Evolutionary conservation across 2,888 invertebrate species (phyloP), one percentile per base, ranked within the genome.

Genomic region (Drosophila dives): DNA sequence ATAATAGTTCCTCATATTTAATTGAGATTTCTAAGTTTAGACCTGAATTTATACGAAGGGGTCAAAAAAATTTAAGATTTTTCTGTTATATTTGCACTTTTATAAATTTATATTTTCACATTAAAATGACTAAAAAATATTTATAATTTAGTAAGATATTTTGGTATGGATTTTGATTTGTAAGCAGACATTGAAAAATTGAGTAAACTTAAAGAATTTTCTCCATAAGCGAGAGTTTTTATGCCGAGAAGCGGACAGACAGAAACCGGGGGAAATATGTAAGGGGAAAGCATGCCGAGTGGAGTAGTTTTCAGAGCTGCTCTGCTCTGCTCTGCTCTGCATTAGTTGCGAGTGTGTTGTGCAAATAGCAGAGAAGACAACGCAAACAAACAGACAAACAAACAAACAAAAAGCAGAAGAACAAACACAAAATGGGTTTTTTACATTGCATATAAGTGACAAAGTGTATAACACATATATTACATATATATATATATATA

Each of bases 351-450:
- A 45, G 36, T 56, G 51, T 40, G 53, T 32, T 53, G 15, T n/a
- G 51, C 71, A 71, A 71, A 70, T 56, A 70, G 45, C 26, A 10
- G 62, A 49, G 26, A 71, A 26, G 12, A 45, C 48, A 71, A 40
- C 49, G 55, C 49, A 49, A 67, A 23, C 23, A 63, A 45, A 11
- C 15, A 45, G n/a, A 55, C 40, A 67, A 49, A 51, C 7, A 45
- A 45, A 40, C 1, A 63, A 45, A 11, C 15, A 45, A 8, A 49
- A 26, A 50, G 11, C 11, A 29, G n/a, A 50, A 48, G n/a, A 12
- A 55, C 33, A 55, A 67, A 42, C 36, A 53, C 40, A 50, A 38
- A 29, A 38, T 56, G 26, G 55, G 36, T 55, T 23, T 54, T 17
- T 48, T 32, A 38, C 23, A 48, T 32, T 15, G 23, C 36, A 64